Evolutionary conservation across 1,140 invertebrate species (phyloP).

Genomic region (Hyles vespertilio): DNA sequence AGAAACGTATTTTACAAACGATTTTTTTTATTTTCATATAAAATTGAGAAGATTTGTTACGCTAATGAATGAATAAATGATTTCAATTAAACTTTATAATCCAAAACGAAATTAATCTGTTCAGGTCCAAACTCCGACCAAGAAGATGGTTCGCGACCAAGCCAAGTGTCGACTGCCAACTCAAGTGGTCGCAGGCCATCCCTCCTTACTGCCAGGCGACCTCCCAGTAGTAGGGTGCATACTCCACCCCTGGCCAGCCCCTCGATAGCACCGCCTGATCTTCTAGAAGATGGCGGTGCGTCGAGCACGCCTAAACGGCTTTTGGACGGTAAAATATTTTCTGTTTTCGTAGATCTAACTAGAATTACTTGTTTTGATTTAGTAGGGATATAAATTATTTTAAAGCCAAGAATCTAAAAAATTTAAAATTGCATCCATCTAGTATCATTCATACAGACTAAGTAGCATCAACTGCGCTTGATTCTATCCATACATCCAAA

Average conservation of each 20-base stretch:
- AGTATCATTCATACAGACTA: no score
- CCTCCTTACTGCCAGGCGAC: constrained; percentile 76
- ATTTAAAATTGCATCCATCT: no score
- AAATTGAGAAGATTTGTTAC: no score
- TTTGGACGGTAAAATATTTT: constrained; percentile 68
- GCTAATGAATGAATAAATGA: no score
- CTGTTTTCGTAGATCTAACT: constrained; percentile 7
- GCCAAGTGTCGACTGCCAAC: constrained; percentile 80
- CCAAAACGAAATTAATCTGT: neutral
- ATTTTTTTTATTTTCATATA: no score
- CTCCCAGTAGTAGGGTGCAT: constrained; percentile 76
- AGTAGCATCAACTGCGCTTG: no score
- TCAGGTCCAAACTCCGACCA: constrained; percentile 79
- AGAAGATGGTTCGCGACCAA: constrained; percentile 81
- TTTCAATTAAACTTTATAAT: no score
- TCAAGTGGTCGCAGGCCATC: constrained; percentile 66
- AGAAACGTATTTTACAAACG: no score
- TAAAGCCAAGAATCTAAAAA: no score
- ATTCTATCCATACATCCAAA: neutral
- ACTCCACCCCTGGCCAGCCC: constrained; percentile 80
- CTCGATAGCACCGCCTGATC: constrained; percentile 77
- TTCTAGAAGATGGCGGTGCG: constrained; percentile 80
- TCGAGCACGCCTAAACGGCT: constrained; percentile 83
- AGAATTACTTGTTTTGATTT: neutral
- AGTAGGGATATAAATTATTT: no score